A percentile compares a stretch with the other conserved stretches of the same genome.
phyloP scores from a whole-genome alignment of 2,113 vertebrate genomes.

The Crotalus tigris region DNA sequence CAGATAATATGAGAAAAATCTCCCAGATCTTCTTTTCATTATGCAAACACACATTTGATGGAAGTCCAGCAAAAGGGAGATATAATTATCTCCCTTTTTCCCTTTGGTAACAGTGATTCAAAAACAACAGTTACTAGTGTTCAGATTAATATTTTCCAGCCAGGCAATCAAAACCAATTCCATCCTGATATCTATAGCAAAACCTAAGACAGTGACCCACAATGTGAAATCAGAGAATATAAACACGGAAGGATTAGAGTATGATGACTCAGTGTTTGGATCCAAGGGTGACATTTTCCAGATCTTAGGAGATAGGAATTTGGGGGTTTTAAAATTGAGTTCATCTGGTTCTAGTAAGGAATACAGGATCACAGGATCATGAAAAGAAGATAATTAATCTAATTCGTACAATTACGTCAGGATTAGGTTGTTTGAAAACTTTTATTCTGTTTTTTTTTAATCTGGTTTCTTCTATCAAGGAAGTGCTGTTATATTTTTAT shows the following conservation, averaged over 20 bases:
- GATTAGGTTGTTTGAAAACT: not conserved
- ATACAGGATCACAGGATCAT: not conserved
- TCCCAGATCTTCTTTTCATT: not conserved
- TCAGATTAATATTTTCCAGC: not conserved
- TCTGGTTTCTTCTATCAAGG: not conserved
- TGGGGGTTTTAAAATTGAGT: not conserved
- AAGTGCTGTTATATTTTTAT: not conserved
- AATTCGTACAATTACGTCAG: not conserved
- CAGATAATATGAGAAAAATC: not conserved
- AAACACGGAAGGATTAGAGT: slow-evolving; percentile 15
- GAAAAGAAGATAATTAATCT: not conserved
- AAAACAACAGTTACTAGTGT: not conserved
- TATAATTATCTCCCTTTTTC: not conserved
- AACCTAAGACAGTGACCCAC: not conserved
- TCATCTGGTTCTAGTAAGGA: slow-evolving; percentile 14
- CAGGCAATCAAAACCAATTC: not conserved
- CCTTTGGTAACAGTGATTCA: not conserved
- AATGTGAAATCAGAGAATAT: not conserved
- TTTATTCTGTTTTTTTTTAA: not conserved
- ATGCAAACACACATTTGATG: not conserved
- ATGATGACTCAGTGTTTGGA: not conserved
- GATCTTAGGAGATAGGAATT: not conserved
- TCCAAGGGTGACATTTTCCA: not conserved
- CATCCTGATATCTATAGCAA: not conserved
- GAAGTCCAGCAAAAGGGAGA: not conserved